Conservation (phyloP, 1,140 invertebrate species). For the Drosophila pandora region DNA sequence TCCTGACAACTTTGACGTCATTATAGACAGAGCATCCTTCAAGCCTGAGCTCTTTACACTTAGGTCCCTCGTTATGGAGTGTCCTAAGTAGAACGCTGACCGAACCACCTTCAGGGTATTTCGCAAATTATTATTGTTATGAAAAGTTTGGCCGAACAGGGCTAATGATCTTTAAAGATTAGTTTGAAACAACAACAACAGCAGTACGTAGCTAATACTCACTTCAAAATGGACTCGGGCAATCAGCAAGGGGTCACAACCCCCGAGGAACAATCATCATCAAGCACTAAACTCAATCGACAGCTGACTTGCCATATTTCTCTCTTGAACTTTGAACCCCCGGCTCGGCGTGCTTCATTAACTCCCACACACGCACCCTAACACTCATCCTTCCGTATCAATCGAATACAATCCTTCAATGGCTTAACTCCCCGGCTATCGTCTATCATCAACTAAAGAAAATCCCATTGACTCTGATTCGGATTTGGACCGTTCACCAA, state of each 20-base stretch:
- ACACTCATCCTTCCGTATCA: slow-evolving; percentile 34
- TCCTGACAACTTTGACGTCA: slow-evolving; percentile 76
- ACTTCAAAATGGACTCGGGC: slow-evolving; percentile 20
- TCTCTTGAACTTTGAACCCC: slow-evolving; percentile 34
- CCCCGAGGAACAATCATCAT: slow-evolving; percentile 49
- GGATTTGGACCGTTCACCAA: background rate
- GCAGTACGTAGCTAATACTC: background rate
- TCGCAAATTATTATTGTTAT: slow-evolving; percentile 52
- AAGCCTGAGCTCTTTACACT: slow-evolving; percentile 22
- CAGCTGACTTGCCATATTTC: slow-evolving; percentile 54
- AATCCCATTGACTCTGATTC: slow-evolving; percentile 40
- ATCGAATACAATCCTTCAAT: slow-evolving; percentile 46
- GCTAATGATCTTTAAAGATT: slow-evolving; percentile 52
- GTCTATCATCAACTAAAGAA: slow-evolving; percentile 46
- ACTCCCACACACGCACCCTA: slow-evolving; percentile 26
- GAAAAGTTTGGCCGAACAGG: slow-evolving; percentile 26
- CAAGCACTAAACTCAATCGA: slow-evolving; percentile 53
- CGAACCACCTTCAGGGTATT: slow-evolving; percentile 16
- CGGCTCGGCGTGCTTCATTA: slow-evolving; percentile 59
- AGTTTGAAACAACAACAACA: slow-evolving; percentile 36
- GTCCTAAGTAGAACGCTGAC: background rate
- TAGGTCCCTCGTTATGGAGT: slow-evolving; percentile 22
- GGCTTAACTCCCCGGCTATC: slow-evolving; percentile 48
- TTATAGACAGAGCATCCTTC: slow-evolving; percentile 57
- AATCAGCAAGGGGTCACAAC: slow-evolving; percentile 59